Evolutionary conservation across 1,140 invertebrate species (phyloP), one percentile per base, ranked within the genome.

Genomic region (Coelopa frigida): DNA sequence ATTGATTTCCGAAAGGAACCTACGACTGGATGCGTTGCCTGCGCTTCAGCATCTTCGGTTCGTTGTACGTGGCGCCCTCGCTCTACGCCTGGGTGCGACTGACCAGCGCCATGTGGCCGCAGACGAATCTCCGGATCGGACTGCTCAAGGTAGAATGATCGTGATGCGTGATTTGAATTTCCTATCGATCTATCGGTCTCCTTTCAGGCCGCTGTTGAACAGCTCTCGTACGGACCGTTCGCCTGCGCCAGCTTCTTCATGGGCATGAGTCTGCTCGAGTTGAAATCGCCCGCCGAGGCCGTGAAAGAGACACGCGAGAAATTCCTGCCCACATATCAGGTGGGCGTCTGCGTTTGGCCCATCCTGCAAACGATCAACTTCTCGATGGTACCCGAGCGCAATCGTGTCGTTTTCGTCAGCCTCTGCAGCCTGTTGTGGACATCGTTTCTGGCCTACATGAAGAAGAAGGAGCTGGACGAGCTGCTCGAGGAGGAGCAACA

Each of bases 401-500:
- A 92, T 70, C 75, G 87, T 50, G 84, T 91, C 11, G 76, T 84
- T n/a, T 87, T 87, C 59, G 86, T 89, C 18, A 87, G 86, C 59
- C 62, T 82, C 12, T 89, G 85, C 59, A 89, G 87, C 70, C 76
- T 91, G 39, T 66, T 87, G 48, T 92, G 88, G 88, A 87, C 85
- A 18, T 82, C 82, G 53, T 90, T 89, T 64, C 71, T 92, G 40
- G 84, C 87, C 1, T 90, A 89, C 55, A 88, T 90, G 84, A 87
- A 91, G 66, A 53, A 43, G n/a, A 52, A 43, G 31, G 24, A 47
- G 15, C 5, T 50, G n/a, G 14, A 46, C 8, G 46, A 48, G 20
- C n/a, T n/a, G n/a, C n/a, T n/a, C n/a, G 23, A 37, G 11, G 26
- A 40, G 40, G 26, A 10, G 7, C 23, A 38, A 37, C 32, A 46